These are phyloP conservation scores for Melanotaenia parkinsoni DNA, from an alignment of 2,797 vertebrate species.

Conservation along the genomic window DNA sequence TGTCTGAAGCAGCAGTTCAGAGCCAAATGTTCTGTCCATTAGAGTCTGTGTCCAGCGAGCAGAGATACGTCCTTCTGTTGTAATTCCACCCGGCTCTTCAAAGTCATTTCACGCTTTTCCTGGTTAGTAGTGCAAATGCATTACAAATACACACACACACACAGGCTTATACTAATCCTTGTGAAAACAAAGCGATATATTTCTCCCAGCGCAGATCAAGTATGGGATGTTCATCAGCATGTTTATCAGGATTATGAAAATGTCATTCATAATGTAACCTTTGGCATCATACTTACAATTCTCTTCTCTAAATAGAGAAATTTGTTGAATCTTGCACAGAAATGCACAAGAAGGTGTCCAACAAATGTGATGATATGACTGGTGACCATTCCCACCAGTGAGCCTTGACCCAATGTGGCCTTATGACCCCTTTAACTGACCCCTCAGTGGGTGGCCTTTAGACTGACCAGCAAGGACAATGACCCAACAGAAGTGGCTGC, in stretches of 20 bases:
- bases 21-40: neutral
- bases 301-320: slow-evolving; percentile 10
- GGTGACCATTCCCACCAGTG: slow-evolving; percentile 65
- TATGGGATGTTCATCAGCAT: slow-evolving; percentile 69
- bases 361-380: slow-evolving; percentile 10
- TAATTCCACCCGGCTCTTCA: slow-evolving; percentile 25
- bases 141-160: slow-evolving; percentile 43
- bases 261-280: slow-evolving; percentile 66
- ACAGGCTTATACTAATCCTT: slow-evolving; percentile 78
- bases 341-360: slow-evolving; percentile 3
- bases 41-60: slow-evolving; percentile 12
- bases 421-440: slow-evolving; percentile 64
- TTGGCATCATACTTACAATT: slow-evolving; percentile 50
- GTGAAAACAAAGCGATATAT: slow-evolving; percentile 77
- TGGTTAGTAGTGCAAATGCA: slow-evolving; percentile 48
- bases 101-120: slow-evolving; percentile 33
- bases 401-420: slow-evolving; percentile 62
- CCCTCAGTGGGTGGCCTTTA: slow-evolving; percentile 78
- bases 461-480: slow-evolving; percentile 46
- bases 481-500: slow-evolving; percentile 41
- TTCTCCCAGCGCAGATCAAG: slow-evolving; percentile 64
- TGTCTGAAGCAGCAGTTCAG: slow-evolving; percentile 17
- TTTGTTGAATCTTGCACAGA: neutral
- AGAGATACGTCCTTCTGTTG: slow-evolving; percentile 35
- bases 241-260: slow-evolving; percentile 73